Conservation (phyloP, 2,113 vertebrate species). For the Glareola pratincola region DNA sequence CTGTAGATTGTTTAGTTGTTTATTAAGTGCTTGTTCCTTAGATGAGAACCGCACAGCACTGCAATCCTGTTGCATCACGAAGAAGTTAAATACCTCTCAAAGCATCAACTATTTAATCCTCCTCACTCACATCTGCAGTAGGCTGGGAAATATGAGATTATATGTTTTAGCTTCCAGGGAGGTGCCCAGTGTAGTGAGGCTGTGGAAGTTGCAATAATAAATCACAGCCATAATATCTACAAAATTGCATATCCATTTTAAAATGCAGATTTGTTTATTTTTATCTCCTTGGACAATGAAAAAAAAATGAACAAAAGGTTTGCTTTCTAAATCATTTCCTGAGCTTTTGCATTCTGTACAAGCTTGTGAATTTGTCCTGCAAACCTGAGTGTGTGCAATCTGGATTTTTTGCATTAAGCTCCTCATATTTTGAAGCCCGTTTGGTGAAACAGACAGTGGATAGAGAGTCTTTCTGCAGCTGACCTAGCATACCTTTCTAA, state of each 20-base stretch:
- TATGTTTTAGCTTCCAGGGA: background rate
- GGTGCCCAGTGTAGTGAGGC: background rate
- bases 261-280: background rate
- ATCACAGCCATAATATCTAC: background rate
- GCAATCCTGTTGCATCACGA: background rate
- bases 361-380: background rate
- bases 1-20: background rate
- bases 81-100: background rate
- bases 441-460: background rate
- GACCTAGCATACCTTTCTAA: background rate
- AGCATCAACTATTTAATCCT: background rate
- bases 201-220: background rate
- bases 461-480: background rate
- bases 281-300: background rate
- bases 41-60: background rate
- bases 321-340: background rate
- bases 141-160: background rate
- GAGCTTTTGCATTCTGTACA: background rate
- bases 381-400: background rate
- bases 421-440: background rate
- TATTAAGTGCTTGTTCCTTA: background rate
- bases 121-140: background rate
- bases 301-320: background rate
- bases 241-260: background rate
- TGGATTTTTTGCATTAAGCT: background rate